A percentile compares a stretch with the other conserved stretches of the same genome.
phyloP scores from a whole-genome alignment of 1,140 invertebrate genomes.

The Cyclina sinensis region DNA sequence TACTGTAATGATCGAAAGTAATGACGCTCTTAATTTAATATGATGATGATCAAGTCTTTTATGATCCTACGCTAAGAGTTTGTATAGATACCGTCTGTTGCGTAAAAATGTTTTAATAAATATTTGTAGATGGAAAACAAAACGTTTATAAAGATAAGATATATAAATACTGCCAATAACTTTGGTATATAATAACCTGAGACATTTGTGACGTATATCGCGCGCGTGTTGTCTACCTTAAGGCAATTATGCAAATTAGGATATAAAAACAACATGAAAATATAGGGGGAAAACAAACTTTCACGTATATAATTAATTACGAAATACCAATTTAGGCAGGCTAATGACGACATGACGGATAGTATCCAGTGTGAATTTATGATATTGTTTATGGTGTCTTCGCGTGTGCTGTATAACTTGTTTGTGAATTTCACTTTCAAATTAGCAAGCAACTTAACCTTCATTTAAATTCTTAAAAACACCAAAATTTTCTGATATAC shows the following conservation, averaged over 20 bases:
- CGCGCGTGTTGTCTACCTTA: slow-evolving; percentile 37
- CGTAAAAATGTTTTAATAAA: no score
- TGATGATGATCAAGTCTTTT: no score
- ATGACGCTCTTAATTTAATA: no score
- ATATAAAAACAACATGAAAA: slow-evolving; percentile 30
- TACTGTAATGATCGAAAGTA: no score
- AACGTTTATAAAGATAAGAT: no score
- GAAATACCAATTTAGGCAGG: slow-evolving; percentile 5
- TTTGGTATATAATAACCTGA: background rate
- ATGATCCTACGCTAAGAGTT: no score
- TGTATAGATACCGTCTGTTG: no score
- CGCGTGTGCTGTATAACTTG: background rate
- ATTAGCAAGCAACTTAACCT: background rate
- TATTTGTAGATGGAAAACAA: no score
- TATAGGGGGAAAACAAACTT: slow-evolving; percentile 12
- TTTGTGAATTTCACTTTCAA: background rate
- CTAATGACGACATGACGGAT: slow-evolving; percentile 18
- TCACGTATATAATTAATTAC: slow-evolving; percentile 31
- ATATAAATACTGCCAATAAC: background rate
- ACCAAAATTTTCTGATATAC: no score
- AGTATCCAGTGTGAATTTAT: background rate
- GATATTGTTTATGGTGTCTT: slow-evolving; percentile 24
- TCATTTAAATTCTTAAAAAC: no score
- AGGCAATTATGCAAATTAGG: slow-evolving; percentile 52
- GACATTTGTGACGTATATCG: slow-evolving; percentile 34